Percentiles rank a stretch among this genome's conserved stretches.
These are phyloP conservation scores for Apostichopus parvimensis DNA, from an alignment of 35 echinoderm and acorn worm genomes.

Conservation along the genomic window DNA sequence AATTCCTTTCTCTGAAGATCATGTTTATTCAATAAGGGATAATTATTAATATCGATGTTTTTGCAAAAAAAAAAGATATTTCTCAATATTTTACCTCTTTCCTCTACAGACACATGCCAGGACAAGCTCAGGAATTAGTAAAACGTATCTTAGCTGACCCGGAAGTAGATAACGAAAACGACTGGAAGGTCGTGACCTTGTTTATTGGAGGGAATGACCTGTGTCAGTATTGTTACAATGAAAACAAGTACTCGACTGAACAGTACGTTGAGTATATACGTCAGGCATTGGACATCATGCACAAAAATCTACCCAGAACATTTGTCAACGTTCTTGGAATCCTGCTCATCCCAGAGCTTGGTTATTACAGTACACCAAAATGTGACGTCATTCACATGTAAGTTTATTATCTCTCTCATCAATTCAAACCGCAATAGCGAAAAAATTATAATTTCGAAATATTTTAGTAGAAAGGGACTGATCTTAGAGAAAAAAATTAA, in stretches of 20 bases:
- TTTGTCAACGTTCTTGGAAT: conserved; percentile 69
- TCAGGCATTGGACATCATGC: conserved; percentile 64
- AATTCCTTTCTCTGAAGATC: no score
- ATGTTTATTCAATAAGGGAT: no score
- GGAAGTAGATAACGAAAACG: conserved; percentile 58
- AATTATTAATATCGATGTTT: no score
- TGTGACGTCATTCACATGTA: conserved; percentile 51
- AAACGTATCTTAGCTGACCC: conserved; percentile 47
- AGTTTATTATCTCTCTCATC: not conserved
- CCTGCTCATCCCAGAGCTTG: conserved; percentile 30
- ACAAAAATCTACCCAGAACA: conserved; percentile 65
- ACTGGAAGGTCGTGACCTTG: conserved; percentile 75
- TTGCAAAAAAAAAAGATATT: no score
- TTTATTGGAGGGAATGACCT: conserved; percentile 79
- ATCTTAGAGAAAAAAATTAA: no score
- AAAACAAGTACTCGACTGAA: conserved; percentile 50
- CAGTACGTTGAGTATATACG: conserved; percentile 53
- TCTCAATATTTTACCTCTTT: no score
- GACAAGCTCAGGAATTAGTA: conserved; percentile 62
- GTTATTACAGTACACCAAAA: conserved; percentile 23
- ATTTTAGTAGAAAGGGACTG: no score
- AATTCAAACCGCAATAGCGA: no score
- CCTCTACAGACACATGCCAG: conserved; percentile 57
- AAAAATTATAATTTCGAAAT: no score
- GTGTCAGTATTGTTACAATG: conserved; percentile 67